phyloP scores from a whole-genome alignment of 2,113 vertebrate species.

The Eonycteris spelaea region DNA sequence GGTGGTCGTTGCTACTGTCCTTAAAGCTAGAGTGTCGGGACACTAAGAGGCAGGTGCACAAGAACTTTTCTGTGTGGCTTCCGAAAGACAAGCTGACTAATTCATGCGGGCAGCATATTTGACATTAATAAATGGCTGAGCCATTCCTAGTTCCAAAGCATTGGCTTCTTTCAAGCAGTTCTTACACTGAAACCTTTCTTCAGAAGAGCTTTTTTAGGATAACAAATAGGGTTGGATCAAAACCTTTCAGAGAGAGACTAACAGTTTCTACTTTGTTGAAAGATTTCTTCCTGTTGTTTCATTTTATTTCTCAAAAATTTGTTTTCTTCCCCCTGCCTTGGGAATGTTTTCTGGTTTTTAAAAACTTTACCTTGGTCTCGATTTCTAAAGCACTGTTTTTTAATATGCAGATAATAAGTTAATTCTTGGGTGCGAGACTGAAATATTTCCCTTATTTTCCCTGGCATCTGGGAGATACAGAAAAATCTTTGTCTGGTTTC shows the following conservation, averaged over 20 bases:
- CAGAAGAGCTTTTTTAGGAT: conserved; percentile 74
- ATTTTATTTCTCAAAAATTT: conserved; percentile 5
- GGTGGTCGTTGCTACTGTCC: conserved; percentile 34
- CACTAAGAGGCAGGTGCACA: conserved; percentile 77
- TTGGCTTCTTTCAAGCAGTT: conserved; percentile 76
- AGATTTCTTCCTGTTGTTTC: conserved; percentile 37
- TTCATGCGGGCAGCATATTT: conserved; percentile 78
- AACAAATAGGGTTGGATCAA: conserved; percentile 69
- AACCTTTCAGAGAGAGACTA: conserved; percentile 64
- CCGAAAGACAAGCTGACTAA: conserved; percentile 76
- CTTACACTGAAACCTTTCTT: conserved; percentile 80
- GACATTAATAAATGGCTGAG: conserved; percentile 83
- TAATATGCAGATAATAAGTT: not conserved
- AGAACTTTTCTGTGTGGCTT: conserved; percentile 76
- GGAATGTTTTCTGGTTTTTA: conserved; percentile 47
- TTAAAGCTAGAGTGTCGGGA: conserved; percentile 56
- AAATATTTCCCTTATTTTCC: conserved; percentile 27
- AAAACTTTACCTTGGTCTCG: conserved; percentile 14
- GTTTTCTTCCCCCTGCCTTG: conserved; percentile 27
- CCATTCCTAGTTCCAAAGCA: conserved; percentile 69
- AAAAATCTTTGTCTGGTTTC: conserved; percentile 44
- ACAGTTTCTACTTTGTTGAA: conserved; percentile 56
- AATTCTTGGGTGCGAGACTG: not conserved
- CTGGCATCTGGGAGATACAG: conserved; percentile 24
- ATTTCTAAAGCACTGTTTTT: not conserved